A percentile compares a stretch with the other conserved stretches of the same genome.
Conservation (phyloP, 2,888 invertebrate genomes). For the Philaethria dido region DNA sequence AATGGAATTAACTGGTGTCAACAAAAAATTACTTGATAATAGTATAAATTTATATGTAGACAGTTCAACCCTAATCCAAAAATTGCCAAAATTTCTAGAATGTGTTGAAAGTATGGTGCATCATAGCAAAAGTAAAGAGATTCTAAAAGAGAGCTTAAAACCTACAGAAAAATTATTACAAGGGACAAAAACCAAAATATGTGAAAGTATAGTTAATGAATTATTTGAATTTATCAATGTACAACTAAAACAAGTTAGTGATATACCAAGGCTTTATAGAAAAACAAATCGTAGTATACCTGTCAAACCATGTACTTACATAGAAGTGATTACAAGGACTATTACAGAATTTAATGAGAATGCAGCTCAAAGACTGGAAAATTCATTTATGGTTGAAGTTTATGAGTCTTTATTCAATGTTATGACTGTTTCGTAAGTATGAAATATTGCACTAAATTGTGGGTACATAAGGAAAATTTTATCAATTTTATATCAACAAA, state of each 20-base stretch:
- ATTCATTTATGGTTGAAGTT: constrained; percentile 62
- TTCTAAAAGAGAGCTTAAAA: constrained; percentile 61
- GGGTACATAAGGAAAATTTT: background rate
- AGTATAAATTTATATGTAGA: constrained; percentile 73
- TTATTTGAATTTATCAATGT: constrained; percentile 74
- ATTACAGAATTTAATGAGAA: constrained; percentile 84
- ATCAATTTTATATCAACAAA: background rate
- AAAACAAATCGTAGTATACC: constrained; percentile 96
- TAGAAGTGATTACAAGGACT: constrained; percentile 86
- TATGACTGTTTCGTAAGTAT: constrained; percentile 84
- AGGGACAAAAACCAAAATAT: constrained; percentile 61
- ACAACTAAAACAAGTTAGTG: constrained; percentile 92
- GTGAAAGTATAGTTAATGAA: constrained; percentile 71
- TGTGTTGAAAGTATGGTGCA: constrained; percentile 60
- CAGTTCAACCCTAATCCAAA: constrained; percentile 58
- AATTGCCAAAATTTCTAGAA: constrained; percentile 62
- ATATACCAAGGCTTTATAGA: constrained; percentile 96
- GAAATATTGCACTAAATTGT: background rate
- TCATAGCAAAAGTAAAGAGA: constrained; percentile 53
- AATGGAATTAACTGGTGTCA: constrained; percentile 61
- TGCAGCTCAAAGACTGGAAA: constrained; percentile 68
- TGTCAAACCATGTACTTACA: constrained; percentile 90
- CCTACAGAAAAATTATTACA: constrained; percentile 59
- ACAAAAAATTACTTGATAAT: constrained; percentile 66
- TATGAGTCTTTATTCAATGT: constrained; percentile 73